A percentile compares a stretch with the other conserved stretches of the same genome.
Evolutionary conservation across 23 tunicate species (phyloP).

Genomic region (Clavelina lepadiformis): DNA sequence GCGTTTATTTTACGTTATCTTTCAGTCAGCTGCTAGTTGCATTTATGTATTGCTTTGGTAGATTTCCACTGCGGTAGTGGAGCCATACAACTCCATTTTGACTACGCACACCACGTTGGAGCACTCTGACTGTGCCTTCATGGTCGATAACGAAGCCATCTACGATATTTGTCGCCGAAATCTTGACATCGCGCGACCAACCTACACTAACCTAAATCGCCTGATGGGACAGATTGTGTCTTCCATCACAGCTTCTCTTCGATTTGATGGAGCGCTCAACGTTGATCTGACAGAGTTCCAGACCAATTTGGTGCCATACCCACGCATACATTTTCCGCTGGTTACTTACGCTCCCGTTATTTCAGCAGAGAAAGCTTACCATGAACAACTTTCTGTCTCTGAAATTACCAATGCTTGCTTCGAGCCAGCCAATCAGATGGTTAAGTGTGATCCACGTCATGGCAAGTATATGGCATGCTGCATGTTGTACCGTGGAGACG

Average conservation of each 20-base stretch:
- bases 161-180: slow-evolving; percentile 19
- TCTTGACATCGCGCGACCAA: slow-evolving; percentile 39
- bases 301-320: slow-evolving; percentile 70
- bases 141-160: slow-evolving; percentile 32
- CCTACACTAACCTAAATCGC: slow-evolving; percentile 42
- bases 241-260: slow-evolving; percentile 63
- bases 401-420: slow-evolving; percentile 54
- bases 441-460: slow-evolving; percentile 44
- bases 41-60: neutral
- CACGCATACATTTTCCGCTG: slow-evolving; percentile 68
- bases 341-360: slow-evolving; percentile 64
- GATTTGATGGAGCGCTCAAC: slow-evolving; percentile 67
- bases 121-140: slow-evolving; percentile 43
- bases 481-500: slow-evolving; percentile 55
- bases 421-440: slow-evolving; percentile 43
- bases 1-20: neutral
- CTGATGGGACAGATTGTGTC: slow-evolving; percentile 50
- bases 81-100: slow-evolving; percentile 36
- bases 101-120: slow-evolving; percentile 40
- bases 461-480: slow-evolving; percentile 74
- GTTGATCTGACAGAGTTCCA: slow-evolving; percentile 72
- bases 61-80: slow-evolving; percentile 41
- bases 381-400: slow-evolving; percentile 33
- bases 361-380: slow-evolving; percentile 57
- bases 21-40: neutral